Percentiles rank a stretch among this genome's conserved stretches.
Conservation (phyloP, 1,140 invertebrate species). For the Caenorhabditis latens region DNA sequence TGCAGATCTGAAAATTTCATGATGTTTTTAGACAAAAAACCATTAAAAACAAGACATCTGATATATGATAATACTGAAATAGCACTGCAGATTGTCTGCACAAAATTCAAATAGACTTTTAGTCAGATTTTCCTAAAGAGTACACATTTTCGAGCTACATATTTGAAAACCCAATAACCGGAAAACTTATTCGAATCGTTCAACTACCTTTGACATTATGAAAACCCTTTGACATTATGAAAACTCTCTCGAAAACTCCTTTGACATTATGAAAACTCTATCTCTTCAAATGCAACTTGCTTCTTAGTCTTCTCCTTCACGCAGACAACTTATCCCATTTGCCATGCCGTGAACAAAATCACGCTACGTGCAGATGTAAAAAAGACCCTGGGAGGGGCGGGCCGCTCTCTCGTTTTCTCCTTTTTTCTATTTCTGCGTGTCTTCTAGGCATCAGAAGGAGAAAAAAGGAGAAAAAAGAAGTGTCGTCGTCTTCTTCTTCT, state of each 20-base stretch:
- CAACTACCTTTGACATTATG: too few species aligned
- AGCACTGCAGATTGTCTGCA: too few species aligned
- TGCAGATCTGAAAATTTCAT: too few species aligned
- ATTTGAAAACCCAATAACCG: not conserved
- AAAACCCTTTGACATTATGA: too few species aligned
- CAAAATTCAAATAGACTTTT: too few species aligned
- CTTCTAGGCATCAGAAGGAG: not conserved
- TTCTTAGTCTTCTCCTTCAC: not conserved
- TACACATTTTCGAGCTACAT: not conserved
- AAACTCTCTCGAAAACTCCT: too few species aligned
- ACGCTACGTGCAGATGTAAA: constrained; percentile 38
- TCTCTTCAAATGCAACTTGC: constrained; percentile 12
- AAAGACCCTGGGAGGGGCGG: not conserved
- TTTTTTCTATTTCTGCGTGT: not conserved
- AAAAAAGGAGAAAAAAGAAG: not conserved
- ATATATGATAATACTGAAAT: too few species aligned
- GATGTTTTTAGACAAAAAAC: too few species aligned
- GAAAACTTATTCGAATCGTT: not conserved
- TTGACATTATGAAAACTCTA: too few species aligned
- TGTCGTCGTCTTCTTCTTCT: not conserved
- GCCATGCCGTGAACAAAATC: constrained; percentile 47
- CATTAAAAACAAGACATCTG: too few species aligned
- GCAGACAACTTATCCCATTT: constrained; percentile 23
- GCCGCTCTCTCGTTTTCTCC: not conserved
- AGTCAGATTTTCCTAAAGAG: too few species aligned